These are phyloP conservation scores for Enteromius unitaeniatus DNA, from an alignment of 2,797 vertebrate genomes.

Conservation along the genomic window DNA sequence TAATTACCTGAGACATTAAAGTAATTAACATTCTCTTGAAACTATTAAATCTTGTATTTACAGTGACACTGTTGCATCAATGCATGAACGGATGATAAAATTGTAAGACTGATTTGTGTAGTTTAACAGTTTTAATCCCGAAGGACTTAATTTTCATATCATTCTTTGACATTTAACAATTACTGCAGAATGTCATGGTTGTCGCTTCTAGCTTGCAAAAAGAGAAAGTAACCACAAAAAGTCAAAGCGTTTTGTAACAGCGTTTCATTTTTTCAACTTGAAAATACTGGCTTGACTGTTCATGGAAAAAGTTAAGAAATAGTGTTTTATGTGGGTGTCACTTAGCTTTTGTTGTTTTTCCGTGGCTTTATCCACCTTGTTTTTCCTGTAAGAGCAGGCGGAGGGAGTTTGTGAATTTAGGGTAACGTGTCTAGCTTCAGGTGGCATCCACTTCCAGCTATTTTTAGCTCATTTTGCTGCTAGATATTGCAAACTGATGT, in stretches of 20 bases:
- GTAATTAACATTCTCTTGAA: conserved; percentile 8
- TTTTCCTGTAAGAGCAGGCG: background rate
- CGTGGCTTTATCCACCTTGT: background rate
- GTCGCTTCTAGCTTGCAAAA: conserved; percentile 59
- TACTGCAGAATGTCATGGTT: conserved; percentile 66
- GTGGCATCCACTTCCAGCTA: no score
- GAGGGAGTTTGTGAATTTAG: no score
- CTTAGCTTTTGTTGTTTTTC: background rate
- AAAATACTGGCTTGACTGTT: conserved; percentile 3
- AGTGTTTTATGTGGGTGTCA: background rate
- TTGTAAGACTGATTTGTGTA: background rate
- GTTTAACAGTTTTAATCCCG: conserved; percentile 22
- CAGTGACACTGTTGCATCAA: background rate
- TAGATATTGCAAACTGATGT: no score
- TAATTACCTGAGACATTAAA: conserved; percentile 6
- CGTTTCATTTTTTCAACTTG: conserved; percentile 20
- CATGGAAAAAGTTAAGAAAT: background rate
- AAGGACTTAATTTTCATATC: conserved; percentile 33
- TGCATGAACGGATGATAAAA: background rate
- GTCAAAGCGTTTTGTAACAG: background rate
- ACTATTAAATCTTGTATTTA: conserved; percentile 6
- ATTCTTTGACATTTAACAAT: conserved; percentile 67
- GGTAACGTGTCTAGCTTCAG: no score
- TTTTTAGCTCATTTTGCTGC: no score
- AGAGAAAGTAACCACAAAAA: conserved; percentile 55